Percentiles rank a stretch among this genome's conserved stretches.
phyloP scores from a whole-genome alignment of 2,113 vertebrate genomes.

The Nycticebus coucang region DNA sequence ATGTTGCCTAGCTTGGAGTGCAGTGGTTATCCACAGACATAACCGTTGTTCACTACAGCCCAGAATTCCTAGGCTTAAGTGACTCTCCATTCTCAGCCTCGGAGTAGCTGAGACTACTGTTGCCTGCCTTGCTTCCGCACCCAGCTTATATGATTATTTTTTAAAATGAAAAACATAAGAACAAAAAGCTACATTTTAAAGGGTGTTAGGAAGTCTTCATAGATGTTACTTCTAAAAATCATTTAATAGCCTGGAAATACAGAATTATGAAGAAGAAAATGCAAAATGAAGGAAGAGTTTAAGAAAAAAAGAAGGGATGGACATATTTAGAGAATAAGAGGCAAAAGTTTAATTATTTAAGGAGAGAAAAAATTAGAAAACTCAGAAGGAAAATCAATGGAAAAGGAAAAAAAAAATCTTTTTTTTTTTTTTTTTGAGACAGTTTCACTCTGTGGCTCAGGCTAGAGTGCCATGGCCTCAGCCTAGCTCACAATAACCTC shows the following conservation, averaged over 20 bases:
- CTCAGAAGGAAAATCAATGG: not conserved
- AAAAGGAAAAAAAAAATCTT: not conserved
- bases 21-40: not conserved
- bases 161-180: not conserved
- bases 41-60: not conserved
- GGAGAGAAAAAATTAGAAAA: not conserved
- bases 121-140: no score
- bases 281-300: constrained; percentile 1
- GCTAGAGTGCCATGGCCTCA: no score
- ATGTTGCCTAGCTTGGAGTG: not conserved
- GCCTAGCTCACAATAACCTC: no score
- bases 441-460: no score
- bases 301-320: not conserved
- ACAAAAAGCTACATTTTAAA: not conserved
- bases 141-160: not conserved
- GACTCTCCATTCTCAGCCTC: not conserved
- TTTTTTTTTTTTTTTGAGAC: no score
- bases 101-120: not conserved
- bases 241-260: not conserved
- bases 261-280: not conserved
- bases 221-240: not conserved
- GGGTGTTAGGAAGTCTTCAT: not conserved
- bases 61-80: not conserved
- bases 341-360: not conserved
- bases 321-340: not conserved